Base-by-base conservation (phyloP, 2,113 vertebrate genomes). In the Crypturellus undulatus region DNA sequence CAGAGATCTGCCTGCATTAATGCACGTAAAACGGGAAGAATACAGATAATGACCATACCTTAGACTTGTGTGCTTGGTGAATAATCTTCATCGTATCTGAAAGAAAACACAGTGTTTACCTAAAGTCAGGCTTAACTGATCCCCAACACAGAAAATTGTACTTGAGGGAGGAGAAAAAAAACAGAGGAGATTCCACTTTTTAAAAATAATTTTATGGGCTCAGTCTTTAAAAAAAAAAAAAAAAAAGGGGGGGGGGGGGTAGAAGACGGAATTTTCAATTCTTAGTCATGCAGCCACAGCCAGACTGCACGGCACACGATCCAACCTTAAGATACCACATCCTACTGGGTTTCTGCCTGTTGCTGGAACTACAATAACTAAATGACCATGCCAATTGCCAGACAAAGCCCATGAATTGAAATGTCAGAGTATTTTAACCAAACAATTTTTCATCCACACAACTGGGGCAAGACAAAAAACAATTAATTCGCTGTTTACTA, bases 1-100 rank as follows among this genome's bases (percentile, higher is more conserved):
- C 64, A 92, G 56, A 76, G 68, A 60, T 67, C 71, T 65, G 69
- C 51, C 76, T 68, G 52, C 63, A 68, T 34, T 58, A 67, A 91
- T 51, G 34, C 38, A 84, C 3, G 5, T 6, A 43, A 73, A 38
- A 86, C 19, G 32, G 36, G 69, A 81, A 87, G 17, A 79, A 69
- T 60, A 60, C 6, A n/a, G 36, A 40, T 49, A 72, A 34, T 43
- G 90, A 75, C 82, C 93, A 5, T 97, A 99, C 99, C 99, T 99
- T 99, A 81, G 99, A 98, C 96, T 99, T 98, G 81, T 99, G 98
- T 67, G 99, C 98, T 90, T 99, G 99, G 92, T 99, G 99, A 95
- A 99, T 98, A 78, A 99, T 99, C 97, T 99, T 99, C 97, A 99
- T 98, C 15, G 98, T 99, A 97, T 99, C 99, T 99, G 98, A 92